Evolutionary conservation across 2,113 vertebrate species (phyloP).

Genomic region (Camelus dromedarius): DNA sequence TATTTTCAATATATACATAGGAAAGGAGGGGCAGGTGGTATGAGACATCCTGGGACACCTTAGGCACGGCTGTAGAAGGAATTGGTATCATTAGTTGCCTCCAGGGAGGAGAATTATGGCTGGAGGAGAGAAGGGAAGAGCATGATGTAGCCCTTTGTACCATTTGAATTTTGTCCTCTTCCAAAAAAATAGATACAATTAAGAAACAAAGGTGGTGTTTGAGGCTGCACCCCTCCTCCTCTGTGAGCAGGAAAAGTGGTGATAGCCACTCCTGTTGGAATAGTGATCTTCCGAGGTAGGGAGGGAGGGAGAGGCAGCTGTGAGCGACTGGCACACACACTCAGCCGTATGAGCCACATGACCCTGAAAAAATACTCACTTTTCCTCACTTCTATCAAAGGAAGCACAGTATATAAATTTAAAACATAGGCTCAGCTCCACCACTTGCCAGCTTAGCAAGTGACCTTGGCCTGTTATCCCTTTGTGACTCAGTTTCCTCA

Average conservation of each 20-base stretch:
- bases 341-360: background rate
- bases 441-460: background rate
- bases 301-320: background rate
- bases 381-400: background rate
- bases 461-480: background rate
- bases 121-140: background rate
- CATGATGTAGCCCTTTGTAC: background rate
- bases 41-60: background rate
- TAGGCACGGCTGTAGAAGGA: background rate
- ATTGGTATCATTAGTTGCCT: background rate
- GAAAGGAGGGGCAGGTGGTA: background rate
- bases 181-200: background rate
- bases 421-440: background rate
- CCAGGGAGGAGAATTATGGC: background rate
- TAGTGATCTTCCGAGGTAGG: background rate
- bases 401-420: background rate
- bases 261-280: background rate
- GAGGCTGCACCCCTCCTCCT: background rate
- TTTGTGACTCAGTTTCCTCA: background rate
- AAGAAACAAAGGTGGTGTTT: background rate
- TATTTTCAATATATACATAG: background rate
- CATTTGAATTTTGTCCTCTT: background rate
- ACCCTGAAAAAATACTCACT: background rate
- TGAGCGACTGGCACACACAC: background rate
- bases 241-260: background rate